Base-by-base conservation (phyloP, 2,888 invertebrate species). In the Galerucella nymphaeae region DNA sequence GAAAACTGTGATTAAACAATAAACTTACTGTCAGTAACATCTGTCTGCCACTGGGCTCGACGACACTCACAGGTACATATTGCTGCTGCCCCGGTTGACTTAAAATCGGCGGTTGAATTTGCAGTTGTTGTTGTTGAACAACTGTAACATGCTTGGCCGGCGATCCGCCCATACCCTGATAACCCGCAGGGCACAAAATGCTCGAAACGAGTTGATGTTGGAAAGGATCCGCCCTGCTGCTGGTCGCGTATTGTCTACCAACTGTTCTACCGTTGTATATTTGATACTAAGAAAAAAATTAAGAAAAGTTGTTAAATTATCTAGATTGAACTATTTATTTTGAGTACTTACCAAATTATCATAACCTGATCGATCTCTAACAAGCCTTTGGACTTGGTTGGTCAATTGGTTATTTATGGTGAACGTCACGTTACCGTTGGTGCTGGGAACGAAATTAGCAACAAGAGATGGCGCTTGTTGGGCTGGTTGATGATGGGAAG, bases 191-290 rank as follows among this genome's bases (percentile, higher is more conserved):
- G 87, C 97, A 97, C 69, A 97, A 89, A 82, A 97, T 95, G 63
- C 97, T 96, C n/a, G 96, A 96, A 50, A 97, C 96, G 86, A 97
- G 90, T 86, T 96, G 94, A 82, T 96, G 95, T 82, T 95, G 94
- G 89, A 97, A 97, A 61, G 94, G 93, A 85, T 95, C 96, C 0
- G 94, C 93, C 77, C 93, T 89, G 71, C 91, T 80, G 87, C 89
- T 74, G 38, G 83, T 79, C 62, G 87, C 88, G 79, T 93, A 94
- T 87, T 91, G 95, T 74, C 92, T 89, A 77, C 91, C 93, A 77
- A 89, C 92, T 83, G 89, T 90, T 81, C 90, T 89, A 76, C 90
- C 89, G 87, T 95, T 91, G 86, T 95, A 95, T 81, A 95, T 90
- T 83, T 94, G 94, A 87, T 95, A 95, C 93, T 95, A 89, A 8